Base-by-base conservation (phyloP, 1,140 invertebrate species). In the Drosophila micromelanica region DNA sequence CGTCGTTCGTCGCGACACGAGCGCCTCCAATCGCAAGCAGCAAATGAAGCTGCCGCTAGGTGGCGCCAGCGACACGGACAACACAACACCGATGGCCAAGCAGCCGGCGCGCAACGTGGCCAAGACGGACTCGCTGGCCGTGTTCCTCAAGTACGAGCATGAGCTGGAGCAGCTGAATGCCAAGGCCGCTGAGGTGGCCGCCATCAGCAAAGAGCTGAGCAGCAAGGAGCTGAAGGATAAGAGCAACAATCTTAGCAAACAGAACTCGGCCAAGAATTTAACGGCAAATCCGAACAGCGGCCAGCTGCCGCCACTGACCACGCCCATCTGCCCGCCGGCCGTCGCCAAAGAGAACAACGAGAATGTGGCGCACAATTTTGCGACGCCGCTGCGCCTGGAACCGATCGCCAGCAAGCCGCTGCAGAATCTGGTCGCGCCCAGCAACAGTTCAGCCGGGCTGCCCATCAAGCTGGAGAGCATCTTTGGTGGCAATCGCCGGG, bases 141-240 rank as follows among this genome's bases (percentile, higher is more conserved):
- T 86, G 17, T 92, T 92, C 51, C 64, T 92, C 0, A 92, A 92
- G 37, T 92, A 92, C 61, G 91, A 92, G 60, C 85, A 91, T 45
- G 91, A 92, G 52, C 57, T 92, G 54, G 90, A 91, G 32, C 87
- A 91, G 57, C 63, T 84, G 30, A 84, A 87, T 59, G 73, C 85
- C 13, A 90, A 80, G 67, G 62, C 77, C 0, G 73, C 69, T 4
- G 73, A 84, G 13, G 27, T 52, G 37, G 72, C 75, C 2, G 65
- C 46, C n/a, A 57, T 40, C 2, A 74, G 20, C 27, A 76, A 69
- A 15, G 78, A 87, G 43, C 30, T 91, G 9, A 91, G 62, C 46
- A 90, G 77, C 56, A 92, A 92, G 54, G 91, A 92, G 23, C 69
- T 90, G 0, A 92, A 92, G 62, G 92, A 92, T 6, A 92, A 92